Conservation (phyloP, 2,888 invertebrate genomes). For the Perizoma flavofasciatum region DNA sequence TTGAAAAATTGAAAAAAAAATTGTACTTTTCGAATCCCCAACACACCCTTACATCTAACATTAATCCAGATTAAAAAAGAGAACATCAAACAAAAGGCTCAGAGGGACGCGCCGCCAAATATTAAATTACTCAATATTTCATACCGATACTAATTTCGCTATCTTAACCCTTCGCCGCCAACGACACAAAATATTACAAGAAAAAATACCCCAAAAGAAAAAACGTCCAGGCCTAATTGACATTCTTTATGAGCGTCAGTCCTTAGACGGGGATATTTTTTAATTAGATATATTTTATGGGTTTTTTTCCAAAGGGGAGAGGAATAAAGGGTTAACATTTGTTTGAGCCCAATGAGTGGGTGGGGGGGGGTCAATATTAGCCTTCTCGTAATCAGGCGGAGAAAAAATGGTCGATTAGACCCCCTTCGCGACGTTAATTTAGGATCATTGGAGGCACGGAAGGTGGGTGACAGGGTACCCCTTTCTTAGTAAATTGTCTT, state of each 20-base stretch:
- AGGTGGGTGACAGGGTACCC: conserved; percentile 44
- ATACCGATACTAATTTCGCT: conserved; percentile 83
- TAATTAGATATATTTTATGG: conserved; percentile 85
- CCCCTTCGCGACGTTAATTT: conserved; percentile 78
- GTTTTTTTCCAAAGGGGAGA: conserved; percentile 80
- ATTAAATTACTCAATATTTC: conserved; percentile 84
- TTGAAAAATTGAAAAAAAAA: too few species aligned
- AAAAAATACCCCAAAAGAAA: conserved; percentile 68
- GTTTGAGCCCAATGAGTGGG: conserved; percentile 71
- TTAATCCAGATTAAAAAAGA: conserved; percentile 48
- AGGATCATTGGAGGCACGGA: conserved; percentile 70
- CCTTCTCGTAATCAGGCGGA: conserved; percentile 81
- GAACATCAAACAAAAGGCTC: conserved; percentile 40
- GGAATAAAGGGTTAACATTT: conserved; percentile 83
- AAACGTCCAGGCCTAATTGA: conserved; percentile 81
- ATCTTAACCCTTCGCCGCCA: conserved; percentile 81
- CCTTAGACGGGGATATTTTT: conserved; percentile 83
- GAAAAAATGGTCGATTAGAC: conserved; percentile 82
- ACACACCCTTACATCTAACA: conserved; percentile 32
- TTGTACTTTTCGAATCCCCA: conserved; percentile 4
- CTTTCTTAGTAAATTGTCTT: conserved; percentile 57
- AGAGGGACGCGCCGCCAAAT: conserved; percentile 55
- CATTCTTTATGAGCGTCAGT: conserved; percentile 84
- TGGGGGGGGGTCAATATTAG: conserved; percentile 80
- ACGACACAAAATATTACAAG: conserved; percentile 78